A percentile compares a stretch with the other conserved stretches of the same genome.
Conservation (phyloP, 2,888 invertebrate genomes). For the Agrotis exclamationis region DNA sequence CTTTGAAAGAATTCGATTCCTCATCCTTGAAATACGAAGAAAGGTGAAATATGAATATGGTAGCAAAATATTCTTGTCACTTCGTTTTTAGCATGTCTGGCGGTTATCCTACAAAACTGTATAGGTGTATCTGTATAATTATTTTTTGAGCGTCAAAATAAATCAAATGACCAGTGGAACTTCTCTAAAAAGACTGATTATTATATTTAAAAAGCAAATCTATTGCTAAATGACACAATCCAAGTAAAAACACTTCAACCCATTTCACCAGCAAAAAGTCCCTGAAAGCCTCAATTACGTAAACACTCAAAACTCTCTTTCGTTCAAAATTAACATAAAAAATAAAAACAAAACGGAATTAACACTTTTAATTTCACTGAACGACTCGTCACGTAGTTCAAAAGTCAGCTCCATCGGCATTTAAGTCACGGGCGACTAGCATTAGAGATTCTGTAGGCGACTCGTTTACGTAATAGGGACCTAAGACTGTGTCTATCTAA, state of each 20-base stretch:
- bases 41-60: no score
- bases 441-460: conserved; percentile 57
- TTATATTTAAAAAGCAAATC: background rate
- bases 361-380: conserved; percentile 66
- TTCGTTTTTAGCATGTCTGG: no score
- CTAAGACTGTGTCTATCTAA: conserved; percentile 13
- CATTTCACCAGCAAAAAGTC: background rate
- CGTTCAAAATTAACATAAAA: conserved; percentile 38
- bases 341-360: conserved; percentile 46
- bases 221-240: background rate
- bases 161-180: no score
- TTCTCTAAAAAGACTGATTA: background rate
- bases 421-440: conserved; percentile 53
- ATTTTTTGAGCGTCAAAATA: no score
- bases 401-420: conserved; percentile 48
- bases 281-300: conserved; percentile 33
- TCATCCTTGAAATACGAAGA: no score
- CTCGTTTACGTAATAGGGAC: conserved; percentile 56
- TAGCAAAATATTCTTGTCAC: no score
- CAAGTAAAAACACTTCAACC: background rate
- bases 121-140: no score
- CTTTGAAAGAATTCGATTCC: no score
- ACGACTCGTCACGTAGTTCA: conserved; percentile 51
- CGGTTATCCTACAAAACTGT: no score
- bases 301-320: conserved; percentile 33